These are phyloP conservation scores for Mesorhabditis belari DNA, from an alignment of 2,888 invertebrate species.

Conservation along the genomic window DNA sequence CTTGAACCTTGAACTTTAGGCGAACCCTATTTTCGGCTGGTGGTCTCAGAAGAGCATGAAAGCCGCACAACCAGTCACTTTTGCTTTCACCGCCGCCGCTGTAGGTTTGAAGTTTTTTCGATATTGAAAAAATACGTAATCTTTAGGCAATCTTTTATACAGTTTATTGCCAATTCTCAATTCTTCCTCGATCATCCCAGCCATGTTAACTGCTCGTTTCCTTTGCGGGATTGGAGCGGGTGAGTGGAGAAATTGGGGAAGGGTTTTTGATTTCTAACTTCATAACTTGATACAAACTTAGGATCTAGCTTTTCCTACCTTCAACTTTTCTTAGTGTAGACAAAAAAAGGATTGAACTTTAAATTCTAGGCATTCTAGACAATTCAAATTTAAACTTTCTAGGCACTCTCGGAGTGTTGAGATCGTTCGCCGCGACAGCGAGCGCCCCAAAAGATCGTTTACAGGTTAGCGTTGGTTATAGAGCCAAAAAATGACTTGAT, in stretches of 20 bases:
- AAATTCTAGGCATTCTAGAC: no score
- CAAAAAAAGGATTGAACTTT: no score
- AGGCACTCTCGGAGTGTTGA: conserved; percentile 22
- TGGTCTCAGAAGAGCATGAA: conserved; percentile 5
- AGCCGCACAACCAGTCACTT: neutral
- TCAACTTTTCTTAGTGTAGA: no score
- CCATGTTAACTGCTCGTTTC: conserved; percentile 18
- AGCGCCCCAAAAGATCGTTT: conserved; percentile 27
- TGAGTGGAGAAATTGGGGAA: no score
- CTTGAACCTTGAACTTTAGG: neutral
- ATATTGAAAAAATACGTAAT: neutral
- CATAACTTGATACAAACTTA: no score
- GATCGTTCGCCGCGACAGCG: conserved; percentile 26
- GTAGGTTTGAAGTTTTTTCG: neutral
- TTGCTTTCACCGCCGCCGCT: neutral
- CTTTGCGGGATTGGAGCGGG: conserved; percentile 21
- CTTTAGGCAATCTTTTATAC: conserved; percentile 21
- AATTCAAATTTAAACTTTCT: neutral
- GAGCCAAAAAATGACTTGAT: no score
- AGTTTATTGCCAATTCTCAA: conserved; percentile 12
- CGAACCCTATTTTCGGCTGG: conserved; percentile 1
- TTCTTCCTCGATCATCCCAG: conserved; percentile 12
- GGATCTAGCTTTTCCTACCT: no score
- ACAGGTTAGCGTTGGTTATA: no score
- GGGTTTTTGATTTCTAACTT: no score